Evolutionary conservation across 2,888 invertebrate species (phyloP).

Genomic region (Copidosoma aretas): DNA sequence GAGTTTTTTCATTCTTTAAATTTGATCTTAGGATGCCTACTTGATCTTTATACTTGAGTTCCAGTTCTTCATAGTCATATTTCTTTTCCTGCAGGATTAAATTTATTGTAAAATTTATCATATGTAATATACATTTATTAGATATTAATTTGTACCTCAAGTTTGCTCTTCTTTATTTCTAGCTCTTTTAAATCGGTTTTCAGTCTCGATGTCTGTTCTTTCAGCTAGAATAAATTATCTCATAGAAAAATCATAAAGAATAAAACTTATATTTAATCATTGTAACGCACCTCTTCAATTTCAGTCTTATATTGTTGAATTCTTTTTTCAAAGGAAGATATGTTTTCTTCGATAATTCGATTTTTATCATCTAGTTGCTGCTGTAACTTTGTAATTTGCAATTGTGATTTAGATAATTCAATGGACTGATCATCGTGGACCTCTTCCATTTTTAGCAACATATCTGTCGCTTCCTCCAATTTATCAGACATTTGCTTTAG

Average conservation of each 20-base stretch:
- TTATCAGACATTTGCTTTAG: constrained; percentile 52
- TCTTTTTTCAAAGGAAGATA: constrained; percentile 35
- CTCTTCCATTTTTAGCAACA: constrained; percentile 54
- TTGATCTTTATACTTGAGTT: constrained; percentile 36
- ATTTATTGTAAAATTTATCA: background rate
- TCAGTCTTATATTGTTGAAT: constrained; percentile 43
- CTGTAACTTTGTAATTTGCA: constrained; percentile 49
- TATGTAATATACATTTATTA: background rate
- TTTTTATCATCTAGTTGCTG: constrained; percentile 43
- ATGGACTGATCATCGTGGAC: constrained; percentile 51
- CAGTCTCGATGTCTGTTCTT: constrained; percentile 19
- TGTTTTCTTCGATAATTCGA: constrained; percentile 21
- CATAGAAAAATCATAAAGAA: constrained; percentile 1
- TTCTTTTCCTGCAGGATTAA: constrained; percentile 36
- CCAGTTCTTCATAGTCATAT: constrained; percentile 42
- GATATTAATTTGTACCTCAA: constrained; percentile 13
- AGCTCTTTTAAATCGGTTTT: constrained; percentile 22
- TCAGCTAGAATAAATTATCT: constrained; percentile 18
- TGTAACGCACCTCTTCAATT: constrained; percentile 37
- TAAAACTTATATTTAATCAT: background rate
- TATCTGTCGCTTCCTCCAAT: constrained; percentile 46
- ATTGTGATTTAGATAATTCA: constrained; percentile 49
- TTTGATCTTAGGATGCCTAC: constrained; percentile 40
- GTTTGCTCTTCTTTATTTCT: constrained; percentile 22
- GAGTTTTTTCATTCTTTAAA: constrained; percentile 44